Conservation (phyloP, 2,888 invertebrate species). For the Tupiocoris notatus region DNA sequence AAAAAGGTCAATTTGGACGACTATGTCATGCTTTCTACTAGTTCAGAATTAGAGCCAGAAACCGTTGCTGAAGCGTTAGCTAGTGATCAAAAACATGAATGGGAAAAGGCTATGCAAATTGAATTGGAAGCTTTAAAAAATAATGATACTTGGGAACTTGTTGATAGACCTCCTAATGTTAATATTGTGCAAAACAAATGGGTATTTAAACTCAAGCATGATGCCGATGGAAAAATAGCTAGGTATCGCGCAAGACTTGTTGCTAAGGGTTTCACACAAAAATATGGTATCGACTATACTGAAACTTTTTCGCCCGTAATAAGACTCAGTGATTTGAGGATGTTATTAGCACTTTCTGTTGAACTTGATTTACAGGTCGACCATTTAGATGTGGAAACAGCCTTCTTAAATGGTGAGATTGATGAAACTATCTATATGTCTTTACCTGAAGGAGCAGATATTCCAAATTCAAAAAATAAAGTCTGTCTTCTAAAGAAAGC, state of each 20-base stretch:
- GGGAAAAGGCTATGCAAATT: not conserved
- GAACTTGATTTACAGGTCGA: slow-evolving; percentile 46
- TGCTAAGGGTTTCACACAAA: slow-evolving; percentile 9
- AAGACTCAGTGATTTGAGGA: not conserved
- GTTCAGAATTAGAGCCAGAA: not conserved
- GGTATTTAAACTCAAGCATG: not conserved
- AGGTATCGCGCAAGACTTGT: slow-evolving; percentile 50
- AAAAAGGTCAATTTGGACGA: no score
- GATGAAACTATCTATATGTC: slow-evolving; percentile 52
- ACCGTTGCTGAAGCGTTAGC: not conserved
- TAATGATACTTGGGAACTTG: not conserved
- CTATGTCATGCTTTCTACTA: no score
- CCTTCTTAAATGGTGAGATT: slow-evolving; percentile 51
- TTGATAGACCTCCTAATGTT: not conserved
- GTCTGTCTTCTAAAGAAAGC: slow-evolving; percentile 52
- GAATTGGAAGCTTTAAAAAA: not conserved
- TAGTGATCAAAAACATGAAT: not conserved
- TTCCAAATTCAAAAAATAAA: slow-evolving; percentile 47
- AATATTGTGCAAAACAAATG: not conserved
- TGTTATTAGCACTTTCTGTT: slow-evolving; percentile 48
- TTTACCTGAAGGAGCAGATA: slow-evolving; percentile 52
- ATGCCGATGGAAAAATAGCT: slow-evolving; percentile 7
- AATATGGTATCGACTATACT: slow-evolving; percentile 46
- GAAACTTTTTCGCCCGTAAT: slow-evolving; percentile 49
- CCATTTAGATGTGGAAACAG: slow-evolving; percentile 52